Conservation (phyloP, 2,888 invertebrate species). For the Heterodera filipjevi region DNA sequence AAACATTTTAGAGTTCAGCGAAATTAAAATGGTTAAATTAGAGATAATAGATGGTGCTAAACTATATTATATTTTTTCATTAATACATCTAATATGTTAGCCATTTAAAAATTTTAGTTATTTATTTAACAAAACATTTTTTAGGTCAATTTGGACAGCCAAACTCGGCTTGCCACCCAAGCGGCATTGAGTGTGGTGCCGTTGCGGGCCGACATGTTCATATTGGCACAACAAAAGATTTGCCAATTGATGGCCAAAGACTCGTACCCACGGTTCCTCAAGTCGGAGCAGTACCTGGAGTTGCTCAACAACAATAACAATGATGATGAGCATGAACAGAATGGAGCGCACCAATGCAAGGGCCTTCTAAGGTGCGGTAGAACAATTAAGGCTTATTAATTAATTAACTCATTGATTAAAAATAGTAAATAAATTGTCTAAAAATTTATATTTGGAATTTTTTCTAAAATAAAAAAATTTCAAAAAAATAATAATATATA, state of each 20-base stretch:
- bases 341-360: neutral
- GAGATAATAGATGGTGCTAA: too few species aligned
- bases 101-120: neutral
- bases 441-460: neutral
- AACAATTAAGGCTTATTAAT: neutral
- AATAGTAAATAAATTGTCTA: neutral
- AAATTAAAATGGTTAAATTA: too few species aligned
- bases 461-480: too few species aligned
- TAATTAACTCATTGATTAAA: neutral
- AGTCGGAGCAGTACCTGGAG: conserved; percentile 36
- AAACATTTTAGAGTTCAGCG: too few species aligned
- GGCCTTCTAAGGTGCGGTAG: neutral
- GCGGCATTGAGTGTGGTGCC: conserved; percentile 53
- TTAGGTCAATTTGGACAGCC: conserved; percentile 61
- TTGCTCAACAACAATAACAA: conserved; percentile 31
- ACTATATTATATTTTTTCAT: too few species aligned
- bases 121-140: conserved; percentile 28
- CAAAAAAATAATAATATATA: too few species aligned
- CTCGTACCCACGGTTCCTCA: conserved; percentile 40
- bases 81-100: too few species aligned
- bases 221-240: conserved; percentile 57
- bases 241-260: conserved; percentile 62
- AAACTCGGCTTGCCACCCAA: conserved; percentile 57
- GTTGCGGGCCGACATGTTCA: conserved; percentile 54
- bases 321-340: neutral